Percentiles rank a stretch among this genome's conserved stretches.
Evolutionary conservation across 2,888 invertebrate species (phyloP).

Genomic region (Platycheirus rosarum): DNA sequence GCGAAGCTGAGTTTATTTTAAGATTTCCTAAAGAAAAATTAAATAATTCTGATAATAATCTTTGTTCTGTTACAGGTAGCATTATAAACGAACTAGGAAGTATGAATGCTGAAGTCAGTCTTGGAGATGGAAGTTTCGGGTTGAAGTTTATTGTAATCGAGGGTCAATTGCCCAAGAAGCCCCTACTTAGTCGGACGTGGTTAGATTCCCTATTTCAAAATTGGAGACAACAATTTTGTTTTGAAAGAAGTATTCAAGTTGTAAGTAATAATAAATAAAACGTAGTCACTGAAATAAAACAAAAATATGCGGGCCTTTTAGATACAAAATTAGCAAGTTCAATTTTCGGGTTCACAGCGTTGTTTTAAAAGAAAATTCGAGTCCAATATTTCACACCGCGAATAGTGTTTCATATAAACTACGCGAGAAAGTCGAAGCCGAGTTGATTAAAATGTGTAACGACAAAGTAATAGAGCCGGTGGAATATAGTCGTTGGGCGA

Average conservation of each 20-base stretch:
- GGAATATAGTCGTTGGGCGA: slow-evolving; percentile 64
- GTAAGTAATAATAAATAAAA: too few species aligned
- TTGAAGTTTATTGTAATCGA: not conserved
- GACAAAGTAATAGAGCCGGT: too few species aligned
- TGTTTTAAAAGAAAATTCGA: too few species aligned
- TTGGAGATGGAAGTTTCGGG: not conserved
- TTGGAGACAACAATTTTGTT: too few species aligned
- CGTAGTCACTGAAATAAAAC: too few species aligned
- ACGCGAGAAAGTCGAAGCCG: slow-evolving; percentile 45
- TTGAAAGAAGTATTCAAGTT: too few species aligned
- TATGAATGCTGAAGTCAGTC: slow-evolving; percentile 21
- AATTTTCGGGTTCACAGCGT: slow-evolving; percentile 33
- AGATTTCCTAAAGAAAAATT: too few species aligned
- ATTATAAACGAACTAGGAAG: too few species aligned
- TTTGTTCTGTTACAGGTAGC: too few species aligned
- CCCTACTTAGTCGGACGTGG: slow-evolving; percentile 24
- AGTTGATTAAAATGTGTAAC: slow-evolving; percentile 50
- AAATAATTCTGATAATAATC: too few species aligned
- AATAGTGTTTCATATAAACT: slow-evolving; percentile 66
- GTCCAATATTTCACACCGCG: slow-evolving; percentile 55
- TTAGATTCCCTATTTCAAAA: slow-evolving; percentile 21
- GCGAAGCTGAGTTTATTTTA: too few species aligned
- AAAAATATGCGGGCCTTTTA: not conserved
- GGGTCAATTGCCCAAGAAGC: slow-evolving; percentile 5
- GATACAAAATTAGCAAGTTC: slow-evolving; percentile 13